These are phyloP conservation scores for Sesamia inferens DNA, from an alignment of 2,888 invertebrate genomes.

Conservation along the genomic window DNA sequence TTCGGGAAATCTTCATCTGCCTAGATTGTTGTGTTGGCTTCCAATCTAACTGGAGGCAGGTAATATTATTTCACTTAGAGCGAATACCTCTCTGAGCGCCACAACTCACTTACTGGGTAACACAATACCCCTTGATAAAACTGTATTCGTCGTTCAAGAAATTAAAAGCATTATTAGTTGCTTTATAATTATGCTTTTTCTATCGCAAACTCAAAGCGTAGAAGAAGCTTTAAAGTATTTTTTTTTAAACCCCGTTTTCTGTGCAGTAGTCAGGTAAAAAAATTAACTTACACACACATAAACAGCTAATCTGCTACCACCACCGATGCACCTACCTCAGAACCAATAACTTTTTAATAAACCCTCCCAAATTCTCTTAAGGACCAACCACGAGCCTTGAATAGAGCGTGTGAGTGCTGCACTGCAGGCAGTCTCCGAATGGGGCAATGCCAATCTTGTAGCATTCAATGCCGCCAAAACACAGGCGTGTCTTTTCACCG, in stretches of 20 bases:
- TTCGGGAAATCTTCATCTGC: not conserved
- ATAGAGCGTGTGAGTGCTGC: conserved; percentile 20
- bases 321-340: not conserved
- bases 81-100: too few species aligned
- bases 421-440: conserved; percentile 24
- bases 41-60: too few species aligned
- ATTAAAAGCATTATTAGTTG: conserved; percentile 1
- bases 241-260: not conserved
- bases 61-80: too few species aligned
- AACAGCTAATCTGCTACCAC: not conserved
- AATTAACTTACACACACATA: not conserved
- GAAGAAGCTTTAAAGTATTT: too few species aligned
- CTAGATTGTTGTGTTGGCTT: too few species aligned
- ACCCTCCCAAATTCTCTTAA: conserved; percentile 14
- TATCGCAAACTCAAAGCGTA: too few species aligned
- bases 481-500: too few species aligned
- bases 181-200: not conserved
- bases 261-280: not conserved
- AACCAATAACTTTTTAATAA: conserved; percentile 7
- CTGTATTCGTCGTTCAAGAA: not conserved
- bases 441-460: too few species aligned
- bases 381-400: conserved; percentile 25
- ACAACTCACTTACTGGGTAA: too few species aligned
- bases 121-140: too few species aligned
- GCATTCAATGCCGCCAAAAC: too few species aligned